A percentile compares a stretch with the other conserved stretches of the same genome.
These are phyloP conservation scores for Varanus salvator DNA, from an alignment of 2,113 vertebrate genomes.

Conservation along the genomic window DNA sequence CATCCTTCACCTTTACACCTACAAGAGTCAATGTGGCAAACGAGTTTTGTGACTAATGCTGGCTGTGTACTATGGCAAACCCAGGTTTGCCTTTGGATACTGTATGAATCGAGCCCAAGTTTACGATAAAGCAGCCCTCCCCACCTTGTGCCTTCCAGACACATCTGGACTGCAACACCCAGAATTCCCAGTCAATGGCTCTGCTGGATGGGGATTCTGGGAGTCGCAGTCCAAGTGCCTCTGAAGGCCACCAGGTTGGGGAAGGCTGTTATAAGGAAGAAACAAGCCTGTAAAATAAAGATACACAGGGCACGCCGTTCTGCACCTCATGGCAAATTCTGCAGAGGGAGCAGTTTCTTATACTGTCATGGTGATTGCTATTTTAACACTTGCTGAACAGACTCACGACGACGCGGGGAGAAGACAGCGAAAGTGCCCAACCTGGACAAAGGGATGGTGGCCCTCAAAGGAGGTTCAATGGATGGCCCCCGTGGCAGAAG, in stretches of 20 bases:
- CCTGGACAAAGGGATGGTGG: too few relatives aligned
- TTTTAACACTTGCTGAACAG: not conserved
- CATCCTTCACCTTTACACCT: not conserved
- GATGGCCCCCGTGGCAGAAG: not conserved
- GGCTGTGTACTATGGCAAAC: not conserved
- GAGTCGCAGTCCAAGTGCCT: too few relatives aligned
- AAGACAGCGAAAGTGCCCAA: not conserved
- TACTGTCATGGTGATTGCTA: not conserved
- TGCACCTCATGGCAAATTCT: not conserved
- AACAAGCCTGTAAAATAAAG: not conserved
- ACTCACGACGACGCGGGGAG: not conserved
- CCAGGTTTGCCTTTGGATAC: not conserved
- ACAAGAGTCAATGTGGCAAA: not conserved
- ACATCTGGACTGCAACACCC: too few relatives aligned
- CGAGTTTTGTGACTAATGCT: not conserved
- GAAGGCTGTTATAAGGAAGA: too few relatives aligned
- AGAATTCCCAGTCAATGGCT: too few relatives aligned
- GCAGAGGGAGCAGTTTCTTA: not conserved
- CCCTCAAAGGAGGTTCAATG: not conserved
- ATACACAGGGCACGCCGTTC: too few relatives aligned
- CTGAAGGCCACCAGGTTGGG: too few relatives aligned
- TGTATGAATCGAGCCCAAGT: not conserved
- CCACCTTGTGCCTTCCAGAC: too few relatives aligned
- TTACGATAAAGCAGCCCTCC: not conserved
- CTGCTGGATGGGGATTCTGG: too few relatives aligned